Percentiles rank a stretch among this genome's conserved stretches.
phyloP scores from a whole-genome alignment of 2,797 vertebrate species.

The Lagodon rhomboides region DNA sequence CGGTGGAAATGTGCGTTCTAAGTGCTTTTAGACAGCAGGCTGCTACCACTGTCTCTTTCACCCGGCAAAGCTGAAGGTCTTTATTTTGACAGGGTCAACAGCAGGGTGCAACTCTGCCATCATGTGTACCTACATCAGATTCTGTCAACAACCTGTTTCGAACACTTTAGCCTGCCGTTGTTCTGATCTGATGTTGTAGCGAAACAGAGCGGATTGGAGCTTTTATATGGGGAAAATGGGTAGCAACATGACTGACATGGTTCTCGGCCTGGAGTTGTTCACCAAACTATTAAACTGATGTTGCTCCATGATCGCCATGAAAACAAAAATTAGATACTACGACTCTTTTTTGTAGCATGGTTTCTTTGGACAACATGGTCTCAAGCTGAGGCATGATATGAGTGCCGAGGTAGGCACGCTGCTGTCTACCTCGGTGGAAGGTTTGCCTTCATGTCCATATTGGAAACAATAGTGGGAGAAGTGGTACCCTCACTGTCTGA shows the following conservation, averaged over 20 bases:
- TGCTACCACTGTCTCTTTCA: neutral
- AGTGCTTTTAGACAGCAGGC: conserved; percentile 14
- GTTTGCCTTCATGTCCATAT: neutral
- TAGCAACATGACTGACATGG: neutral
- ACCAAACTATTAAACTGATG: neutral
- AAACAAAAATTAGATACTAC: no score
- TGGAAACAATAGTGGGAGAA: neutral
- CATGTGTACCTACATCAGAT: neutral
- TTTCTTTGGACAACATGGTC: no score
- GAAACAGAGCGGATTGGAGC: neutral
- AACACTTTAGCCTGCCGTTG: neutral
- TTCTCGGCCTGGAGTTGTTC: neutral
- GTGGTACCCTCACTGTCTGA: neutral
- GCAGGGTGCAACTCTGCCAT: neutral
- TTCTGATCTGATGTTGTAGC: neutral
- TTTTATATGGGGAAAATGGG: neutral
- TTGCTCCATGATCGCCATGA: neutral
- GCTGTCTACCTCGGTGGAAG: neutral
- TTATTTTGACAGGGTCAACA: neutral
- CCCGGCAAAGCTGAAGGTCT: neutral
- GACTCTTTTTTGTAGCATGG: no score
- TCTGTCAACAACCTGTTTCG: neutral
- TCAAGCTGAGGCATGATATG: no score
- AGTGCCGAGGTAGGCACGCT: neutral
- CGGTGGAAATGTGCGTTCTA: conserved; percentile 9